Base-by-base conservation (phyloP, 2,888 invertebrate species). In the Ormyrus pomaceus region DNA sequence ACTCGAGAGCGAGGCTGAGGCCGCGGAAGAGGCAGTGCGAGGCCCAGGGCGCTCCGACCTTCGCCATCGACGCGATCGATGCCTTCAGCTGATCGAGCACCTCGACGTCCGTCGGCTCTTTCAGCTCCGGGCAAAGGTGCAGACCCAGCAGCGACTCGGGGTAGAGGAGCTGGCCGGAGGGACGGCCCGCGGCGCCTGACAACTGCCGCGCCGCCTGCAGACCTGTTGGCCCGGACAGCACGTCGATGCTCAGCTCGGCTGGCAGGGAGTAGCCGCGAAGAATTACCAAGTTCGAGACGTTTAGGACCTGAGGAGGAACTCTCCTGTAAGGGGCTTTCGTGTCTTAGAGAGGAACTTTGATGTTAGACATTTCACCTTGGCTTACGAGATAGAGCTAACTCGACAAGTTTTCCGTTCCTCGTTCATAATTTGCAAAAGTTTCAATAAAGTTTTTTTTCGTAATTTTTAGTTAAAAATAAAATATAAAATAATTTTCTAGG, bases 231-330 rank as follows among this genome's bases (percentile, higher is more conserved):
- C 85, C 84, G 3, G 82, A 81, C 9, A 85, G 82, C 5, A 86
- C 78, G 48, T 85, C 82, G 34, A 86, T 66, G 6, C 79, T 72
- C 45, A 86, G 77, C 74, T 82, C 79, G 5, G 81, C 79, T 1
- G 86, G 85, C 19, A 84, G 13, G 10, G 84, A 84, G 5, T 85
- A 55, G 34, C 86, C 86, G 48, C 84, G 76, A 13, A 86, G 72
- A n/a, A 86, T 81, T 2, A 86, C 82, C 34, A 86, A 75, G 76
- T 86, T 86, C 7, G 86, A 85, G 7, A 79, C 78, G 69, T 85
- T 80, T n/a, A 84, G 46, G 6, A 86, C 84, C 86, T 86, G 76
- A 46, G 45, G n/a, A n/a, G n/a, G n/a, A 11, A 56, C 3, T 56
- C 7, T 53, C 9, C 2, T 53, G 34, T 34, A 34, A 34, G 2